Conservation (phyloP, 2,797 vertebrate genomes). For the Aulostomus chinensis region DNA sequence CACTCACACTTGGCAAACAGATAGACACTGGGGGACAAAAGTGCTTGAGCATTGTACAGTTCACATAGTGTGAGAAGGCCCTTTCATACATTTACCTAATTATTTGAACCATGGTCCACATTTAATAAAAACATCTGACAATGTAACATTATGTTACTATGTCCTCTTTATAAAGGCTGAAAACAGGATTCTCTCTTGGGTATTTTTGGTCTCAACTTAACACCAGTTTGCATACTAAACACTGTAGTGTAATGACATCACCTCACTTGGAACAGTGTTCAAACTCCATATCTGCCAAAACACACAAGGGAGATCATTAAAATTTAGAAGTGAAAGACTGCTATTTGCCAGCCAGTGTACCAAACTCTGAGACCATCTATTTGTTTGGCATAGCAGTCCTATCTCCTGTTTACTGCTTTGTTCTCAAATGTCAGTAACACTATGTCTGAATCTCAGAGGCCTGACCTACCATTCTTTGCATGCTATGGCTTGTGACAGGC, state of each 20-base stretch:
- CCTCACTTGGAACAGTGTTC: slow-evolving; percentile 31
- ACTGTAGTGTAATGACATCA: slow-evolving; percentile 37
- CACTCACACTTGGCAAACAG: no score
- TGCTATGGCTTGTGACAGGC: no score
- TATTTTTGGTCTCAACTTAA: slow-evolving; percentile 30
- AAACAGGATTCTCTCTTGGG: slow-evolving; percentile 11
- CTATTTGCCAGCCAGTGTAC: slow-evolving; percentile 45
- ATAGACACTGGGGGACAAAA: no score
- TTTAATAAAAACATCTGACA: no score
- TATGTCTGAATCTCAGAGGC: no score
- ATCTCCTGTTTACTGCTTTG: slow-evolving; percentile 47
- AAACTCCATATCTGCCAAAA: slow-evolving; percentile 38
- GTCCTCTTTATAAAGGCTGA: slow-evolving; percentile 9
- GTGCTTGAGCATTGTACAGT: no score
- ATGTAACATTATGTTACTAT: no score
- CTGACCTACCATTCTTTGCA: no score
- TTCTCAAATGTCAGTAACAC: slow-evolving; percentile 45
- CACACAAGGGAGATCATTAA: slow-evolving; percentile 57
- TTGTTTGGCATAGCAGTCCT: slow-evolving; percentile 29
- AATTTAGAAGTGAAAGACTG: slow-evolving; percentile 34
- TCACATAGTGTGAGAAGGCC: no score
- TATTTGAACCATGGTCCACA: no score
- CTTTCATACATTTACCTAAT: no score
- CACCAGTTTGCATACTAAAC: slow-evolving; percentile 34
- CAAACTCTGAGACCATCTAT: slow-evolving; percentile 43